A percentile compares a stretch with the other conserved stretches of the same genome.
These are phyloP conservation scores for Tetanocera ferruginea DNA, from an alignment of 2,888 invertebrate genomes.

Conservation along the genomic window DNA sequence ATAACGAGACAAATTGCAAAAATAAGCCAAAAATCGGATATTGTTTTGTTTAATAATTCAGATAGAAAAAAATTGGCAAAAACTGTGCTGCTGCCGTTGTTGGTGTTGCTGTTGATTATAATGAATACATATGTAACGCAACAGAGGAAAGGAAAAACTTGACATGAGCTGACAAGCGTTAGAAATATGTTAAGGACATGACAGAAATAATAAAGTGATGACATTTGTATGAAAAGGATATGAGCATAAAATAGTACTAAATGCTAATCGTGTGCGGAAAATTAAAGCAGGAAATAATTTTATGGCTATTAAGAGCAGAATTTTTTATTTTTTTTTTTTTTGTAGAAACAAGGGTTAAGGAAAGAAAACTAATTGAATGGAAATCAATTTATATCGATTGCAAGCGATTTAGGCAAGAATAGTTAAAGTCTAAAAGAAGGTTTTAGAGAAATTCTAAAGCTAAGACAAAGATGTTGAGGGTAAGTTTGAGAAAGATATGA, in stretches of 20 bases:
- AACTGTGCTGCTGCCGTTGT: not conserved
- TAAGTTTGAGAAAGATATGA: not conserved
- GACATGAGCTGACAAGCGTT: constrained; percentile 59
- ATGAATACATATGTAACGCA: constrained; percentile 4
- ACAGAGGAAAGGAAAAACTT: constrained; percentile 17
- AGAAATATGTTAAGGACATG: constrained; percentile 42
- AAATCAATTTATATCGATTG: not conserved
- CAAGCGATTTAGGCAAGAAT: not conserved
- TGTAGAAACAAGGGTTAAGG: too few species aligned
- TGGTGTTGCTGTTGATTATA: not conserved
- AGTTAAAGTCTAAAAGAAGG: not conserved
- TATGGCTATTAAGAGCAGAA: not conserved
- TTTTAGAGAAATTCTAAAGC: not conserved
- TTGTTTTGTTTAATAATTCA: constrained; percentile 2
- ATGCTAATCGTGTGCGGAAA: constrained; percentile 12
- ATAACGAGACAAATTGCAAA: constrained; percentile 36
- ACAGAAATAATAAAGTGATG: not conserved
- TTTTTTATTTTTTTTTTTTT: too few species aligned
- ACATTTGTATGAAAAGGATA: not conserved
- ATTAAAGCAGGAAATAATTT: not conserved
- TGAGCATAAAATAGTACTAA: not conserved
- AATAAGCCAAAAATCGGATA: constrained; percentile 33
- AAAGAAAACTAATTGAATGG: not conserved
- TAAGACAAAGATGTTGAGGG: not conserved
- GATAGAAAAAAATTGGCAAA: not conserved